These are phyloP conservation scores for Drosophila ustulata DNA, from an alignment of 2,888 invertebrate species.

Conservation along the genomic window DNA sequence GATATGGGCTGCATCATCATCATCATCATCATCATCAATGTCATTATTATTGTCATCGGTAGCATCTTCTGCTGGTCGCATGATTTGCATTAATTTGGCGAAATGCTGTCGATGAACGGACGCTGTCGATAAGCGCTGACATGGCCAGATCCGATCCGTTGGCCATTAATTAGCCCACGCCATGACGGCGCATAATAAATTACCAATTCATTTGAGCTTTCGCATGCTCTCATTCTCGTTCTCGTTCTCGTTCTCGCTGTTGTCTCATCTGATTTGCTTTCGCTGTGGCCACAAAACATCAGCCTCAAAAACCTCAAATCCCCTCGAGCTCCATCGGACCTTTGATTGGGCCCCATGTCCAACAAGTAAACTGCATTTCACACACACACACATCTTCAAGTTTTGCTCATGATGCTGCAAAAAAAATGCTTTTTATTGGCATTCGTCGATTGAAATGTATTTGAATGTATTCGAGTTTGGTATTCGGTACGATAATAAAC, in stretches of 20 bases:
- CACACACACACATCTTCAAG: slow-evolving; percentile 14
- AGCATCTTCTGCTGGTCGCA: slow-evolving; percentile 70
- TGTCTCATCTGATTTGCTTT: slow-evolving; percentile 47
- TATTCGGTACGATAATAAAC: background rate
- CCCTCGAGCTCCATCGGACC: background rate
- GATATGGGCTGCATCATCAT: slow-evolving; percentile 56
- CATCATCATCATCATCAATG: slow-evolving; percentile 24
- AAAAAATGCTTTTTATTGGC: slow-evolving; percentile 5
- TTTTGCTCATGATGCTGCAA: slow-evolving; percentile 12
- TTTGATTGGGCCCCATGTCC: slow-evolving; percentile 34
- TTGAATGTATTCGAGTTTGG: slow-evolving; percentile 6
- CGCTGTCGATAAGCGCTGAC: slow-evolving; percentile 77
- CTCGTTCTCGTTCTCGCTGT: slow-evolving; percentile 38
- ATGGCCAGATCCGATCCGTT: slow-evolving; percentile 62
- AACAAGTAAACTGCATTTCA: slow-evolving; percentile 65
- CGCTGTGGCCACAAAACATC: slow-evolving; percentile 51
- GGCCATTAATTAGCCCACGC: slow-evolving; percentile 79
- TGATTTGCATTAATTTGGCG: slow-evolving; percentile 81
- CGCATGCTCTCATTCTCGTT: slow-evolving; percentile 39
- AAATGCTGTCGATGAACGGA: slow-evolving; percentile 75
- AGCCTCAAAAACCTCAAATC: background rate
- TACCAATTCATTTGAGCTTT: slow-evolving; percentile 77
- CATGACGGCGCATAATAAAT: slow-evolving; percentile 79
- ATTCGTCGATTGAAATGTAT: slow-evolving; percentile 35
- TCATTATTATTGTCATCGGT: slow-evolving; percentile 39